Base-by-base conservation (phyloP, 2,888 invertebrate genomes). In the Prosopocoilus inquinatus region DNA sequence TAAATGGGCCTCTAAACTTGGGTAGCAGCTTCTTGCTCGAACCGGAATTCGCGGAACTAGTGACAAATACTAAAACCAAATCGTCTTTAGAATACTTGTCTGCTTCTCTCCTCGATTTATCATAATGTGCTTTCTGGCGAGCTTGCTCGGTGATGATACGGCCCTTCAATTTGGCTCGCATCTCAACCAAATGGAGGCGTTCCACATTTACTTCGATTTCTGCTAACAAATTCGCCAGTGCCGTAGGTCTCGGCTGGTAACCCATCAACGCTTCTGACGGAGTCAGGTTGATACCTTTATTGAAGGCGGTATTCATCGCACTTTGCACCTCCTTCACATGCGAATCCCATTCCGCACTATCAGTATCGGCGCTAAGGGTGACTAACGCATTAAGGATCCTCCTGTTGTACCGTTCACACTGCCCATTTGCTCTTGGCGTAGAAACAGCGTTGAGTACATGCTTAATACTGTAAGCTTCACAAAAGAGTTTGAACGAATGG, bases 351-450 rank as follows among this genome's bases (percentile, higher is more conserved):
- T 28, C 9, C 11, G 28, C 16, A 8, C 20, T 16, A 28, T 55
- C 47, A 16, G 59, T 53, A 11, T 60, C 60, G 34, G 64, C 61
- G 16, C 57, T 57, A 7, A 60, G 61, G 2, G 66, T 45, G 2
- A 61, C 58, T 13, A 65, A 41, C 9, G 66, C 15, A 38, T 13
- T 53, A 5, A 61, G 15, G 15, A 59, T 54, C 2, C 63, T 65
- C 11, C 65, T 16, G n/a, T n/a, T n/a, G n/a, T n/a, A n/a, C n/a
- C n/a, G n/a, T n/a, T n/a, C n/a, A n/a, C n/a, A n/a, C n/a, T 67
- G 67, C 2, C 67, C 67, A 45, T 66, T 70, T 1, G 68, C 67
- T 47, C 67, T 32, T 7, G 66, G 68, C 9, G 64, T 64, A 5
- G 66, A 64, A 12, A 55, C 51, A 9, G 55, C 55, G 45, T 39